These are phyloP conservation scores for Synanthedon myopaeformis DNA, from an alignment of 2,888 invertebrate genomes.

Conservation along the genomic window DNA sequence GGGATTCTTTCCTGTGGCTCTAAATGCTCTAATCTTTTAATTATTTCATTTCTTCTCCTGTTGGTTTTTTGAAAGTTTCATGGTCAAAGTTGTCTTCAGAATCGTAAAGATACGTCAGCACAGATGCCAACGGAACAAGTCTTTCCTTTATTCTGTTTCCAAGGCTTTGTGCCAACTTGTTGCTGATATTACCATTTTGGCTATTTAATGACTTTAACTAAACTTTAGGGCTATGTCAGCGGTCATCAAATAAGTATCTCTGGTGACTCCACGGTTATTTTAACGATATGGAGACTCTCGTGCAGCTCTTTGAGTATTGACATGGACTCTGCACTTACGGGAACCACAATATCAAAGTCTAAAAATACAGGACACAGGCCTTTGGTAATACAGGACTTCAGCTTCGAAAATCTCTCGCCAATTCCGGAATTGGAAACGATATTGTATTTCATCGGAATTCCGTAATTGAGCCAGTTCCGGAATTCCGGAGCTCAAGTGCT, in stretches of 20 bases:
- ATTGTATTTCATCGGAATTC: background rate
- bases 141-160: constrained; percentile 4
- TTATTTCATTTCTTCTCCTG: no score
- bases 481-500: no score
- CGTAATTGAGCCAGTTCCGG: no score
- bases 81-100: constrained; percentile 2
- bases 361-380: no score
- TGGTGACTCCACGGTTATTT: constrained; percentile 4
- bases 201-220: constrained; percentile 4
- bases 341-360: constrained; percentile 1
- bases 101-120: constrained; percentile 4
- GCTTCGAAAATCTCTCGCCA: constrained; percentile 2
- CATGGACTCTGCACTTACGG: constrained; percentile 2
- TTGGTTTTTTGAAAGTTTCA: no score
- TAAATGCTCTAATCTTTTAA: no score
- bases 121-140: constrained; percentile 3
- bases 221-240: constrained; percentile 3
- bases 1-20: no score
- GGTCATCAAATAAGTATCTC: constrained; percentile 1
- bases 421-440: constrained; percentile 1
- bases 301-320: constrained; percentile 2
- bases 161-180: constrained; percentile 3
- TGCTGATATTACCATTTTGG: constrained; percentile 1
- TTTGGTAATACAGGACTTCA: background rate
- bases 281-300: constrained; percentile 3